Conservation (phyloP, 2,888 invertebrate genomes). For the Coenonympha glycerion region DNA sequence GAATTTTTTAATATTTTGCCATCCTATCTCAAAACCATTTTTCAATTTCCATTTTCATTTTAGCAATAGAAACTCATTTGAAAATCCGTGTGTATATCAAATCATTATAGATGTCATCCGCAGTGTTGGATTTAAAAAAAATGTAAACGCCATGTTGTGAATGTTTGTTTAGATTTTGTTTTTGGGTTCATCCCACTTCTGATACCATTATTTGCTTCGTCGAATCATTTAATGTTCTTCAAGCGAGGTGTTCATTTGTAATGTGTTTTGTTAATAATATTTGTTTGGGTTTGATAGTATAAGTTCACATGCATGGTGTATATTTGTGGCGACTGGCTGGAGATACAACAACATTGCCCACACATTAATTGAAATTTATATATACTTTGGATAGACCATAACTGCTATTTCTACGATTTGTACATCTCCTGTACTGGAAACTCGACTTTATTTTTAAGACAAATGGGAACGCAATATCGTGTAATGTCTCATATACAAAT, state of each 20-base stretch:
- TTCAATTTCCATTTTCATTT: neutral
- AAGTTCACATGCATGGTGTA: neutral
- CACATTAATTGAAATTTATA: too few species aligned
- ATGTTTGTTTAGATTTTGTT: neutral
- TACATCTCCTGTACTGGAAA: too few species aligned
- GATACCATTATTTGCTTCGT: neutral
- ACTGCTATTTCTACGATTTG: too few species aligned
- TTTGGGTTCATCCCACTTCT: slow-evolving; percentile 1
- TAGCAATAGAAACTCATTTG: neutral
- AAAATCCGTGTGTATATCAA: neutral
- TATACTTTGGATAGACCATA: too few species aligned
- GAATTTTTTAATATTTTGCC: neutral
- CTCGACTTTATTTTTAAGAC: too few species aligned
- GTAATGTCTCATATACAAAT: too few species aligned
- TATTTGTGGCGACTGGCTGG: too few species aligned
- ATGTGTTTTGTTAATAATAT: neutral
- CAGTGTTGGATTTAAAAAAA: neutral
- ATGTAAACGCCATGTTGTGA: neutral
- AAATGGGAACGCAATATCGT: too few species aligned
- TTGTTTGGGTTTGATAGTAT: neutral
- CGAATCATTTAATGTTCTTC: neutral
- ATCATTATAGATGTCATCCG: neutral
- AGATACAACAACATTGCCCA: too few species aligned
- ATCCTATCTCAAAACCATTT: slow-evolving; percentile 1
- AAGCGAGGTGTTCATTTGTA: neutral